Base-by-base conservation (phyloP, 2,888 invertebrate genomes). In the Byasa hedistus region DNA sequence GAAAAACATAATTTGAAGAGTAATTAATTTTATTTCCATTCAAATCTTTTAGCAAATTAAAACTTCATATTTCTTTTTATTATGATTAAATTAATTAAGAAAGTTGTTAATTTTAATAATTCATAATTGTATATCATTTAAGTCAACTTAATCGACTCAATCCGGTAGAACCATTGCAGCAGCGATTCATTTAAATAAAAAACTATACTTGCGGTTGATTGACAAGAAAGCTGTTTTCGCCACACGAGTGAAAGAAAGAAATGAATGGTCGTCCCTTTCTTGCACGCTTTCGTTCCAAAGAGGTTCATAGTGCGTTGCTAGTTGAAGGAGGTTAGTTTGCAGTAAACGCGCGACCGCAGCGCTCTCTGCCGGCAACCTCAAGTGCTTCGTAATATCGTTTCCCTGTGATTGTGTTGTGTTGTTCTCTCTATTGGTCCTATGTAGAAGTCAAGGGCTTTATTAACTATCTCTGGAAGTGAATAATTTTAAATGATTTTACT, bases 341-440 rank as follows among this genome's bases (percentile, higher is more conserved):
- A 87, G 87, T 85, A 84, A 81, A 83, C 87, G 83, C 86, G 91
- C 87, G 85, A 76, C 81, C 81, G 76, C 82, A 85, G 81, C 87
- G 84, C 88, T 87, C 85, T 85, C 83, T 84, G 83, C 79, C 81
- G 86, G 83, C 84, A 86, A 89, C 87, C 87, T 88, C 86, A 78
- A 81, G 48, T 77, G 70, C 84, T 83, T 84, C 81, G 80, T 80
- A 82, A 85, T 76, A 79, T 76, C 75, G 78, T 77, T 78, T 83
- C 81, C 84, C 83, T 83, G 90, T 90, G 89, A 75, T 84, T 84
- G 89, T 89, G 89, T 69, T 69, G 68, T 79, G 80, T 85, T 76
- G 76, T 78, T 59, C 74, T 78, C 76, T 72, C 71, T 68, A 70
- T 68, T 72, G 75, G 77, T 78, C 79, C 80, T 79, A 72, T 79